phyloP scores from a whole-genome alignment of 2,888 invertebrate genomes.

The Parthenolecanium corni region DNA sequence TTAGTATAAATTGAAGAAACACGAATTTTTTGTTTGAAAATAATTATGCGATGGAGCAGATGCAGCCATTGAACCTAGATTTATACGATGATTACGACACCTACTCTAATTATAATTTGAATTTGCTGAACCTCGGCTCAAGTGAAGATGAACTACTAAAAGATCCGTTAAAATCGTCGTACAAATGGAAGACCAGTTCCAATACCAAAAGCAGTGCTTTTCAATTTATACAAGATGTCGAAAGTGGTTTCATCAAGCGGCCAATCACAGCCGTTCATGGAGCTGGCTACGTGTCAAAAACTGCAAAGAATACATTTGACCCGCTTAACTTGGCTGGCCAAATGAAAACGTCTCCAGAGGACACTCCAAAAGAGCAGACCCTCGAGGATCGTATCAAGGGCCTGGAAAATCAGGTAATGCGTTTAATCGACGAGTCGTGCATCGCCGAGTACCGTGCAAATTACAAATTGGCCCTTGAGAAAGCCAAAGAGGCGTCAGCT shows the following conservation, averaged over 20 bases:
- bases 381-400: slow-evolving; percentile 84
- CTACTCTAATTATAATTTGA: slow-evolving; percentile 10
- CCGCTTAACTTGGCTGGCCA: slow-evolving; percentile 54
- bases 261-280: slow-evolving; percentile 96
- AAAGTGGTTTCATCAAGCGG: slow-evolving; percentile 40
- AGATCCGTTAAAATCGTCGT: slow-evolving; percentile 17
- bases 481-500: slow-evolving; percentile 92
- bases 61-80: slow-evolving; percentile 7
- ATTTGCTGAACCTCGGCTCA: not conserved
- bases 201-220: slow-evolving; percentile 3
- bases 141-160: not conserved
- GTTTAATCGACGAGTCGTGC: slow-evolving; percentile 82
- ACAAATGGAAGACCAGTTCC: slow-evolving; percentile 17
- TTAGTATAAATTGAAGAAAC: too few relatives aligned
- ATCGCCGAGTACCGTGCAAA: slow-evolving; percentile 53
- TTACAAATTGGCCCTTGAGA: slow-evolving; percentile 58
- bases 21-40: too few relatives aligned
- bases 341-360: slow-evolving; percentile 32
- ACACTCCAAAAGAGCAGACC: slow-evolving; percentile 29
- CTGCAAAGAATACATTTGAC: slow-evolving; percentile 47
- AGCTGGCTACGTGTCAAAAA: slow-evolving; percentile 81
- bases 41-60: not conserved
- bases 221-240: slow-evolving; percentile 28
- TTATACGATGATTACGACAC: slow-evolving; percentile 18
- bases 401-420: slow-evolving; percentile 78